Evolutionary conservation across 1,140 invertebrate genomes (phyloP).

Genomic region (Bombus pyrosoma): DNA sequence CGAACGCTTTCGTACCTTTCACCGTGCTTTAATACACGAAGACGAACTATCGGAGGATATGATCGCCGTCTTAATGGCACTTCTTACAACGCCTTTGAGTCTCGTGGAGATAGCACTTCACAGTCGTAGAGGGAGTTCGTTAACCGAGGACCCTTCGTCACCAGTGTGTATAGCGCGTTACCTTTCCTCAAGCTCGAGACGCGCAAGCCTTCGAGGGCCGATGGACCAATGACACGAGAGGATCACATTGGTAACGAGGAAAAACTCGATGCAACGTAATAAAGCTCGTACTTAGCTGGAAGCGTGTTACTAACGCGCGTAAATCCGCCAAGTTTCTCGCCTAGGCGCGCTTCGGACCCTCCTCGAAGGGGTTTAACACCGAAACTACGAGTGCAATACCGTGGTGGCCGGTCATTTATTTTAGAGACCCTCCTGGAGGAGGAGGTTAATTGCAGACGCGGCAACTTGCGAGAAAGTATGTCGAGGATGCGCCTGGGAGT

Average conservation of each 20-base stretch:
- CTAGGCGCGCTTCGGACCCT: not conserved
- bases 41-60: slow-evolving; percentile 62
- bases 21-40: slow-evolving; percentile 61
- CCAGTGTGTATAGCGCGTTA: not conserved
- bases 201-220: slow-evolving; percentile 8
- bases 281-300: slow-evolving; percentile 55
- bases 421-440: slow-evolving; percentile 51
- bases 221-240: slow-evolving; percentile 41
- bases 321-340: slow-evolving; percentile 69
- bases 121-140: slow-evolving; percentile 67
- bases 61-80: slow-evolving; percentile 60
- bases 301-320: slow-evolving; percentile 60
- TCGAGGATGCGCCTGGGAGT: slow-evolving; percentile 27
- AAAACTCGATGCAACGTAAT: slow-evolving; percentile 79
- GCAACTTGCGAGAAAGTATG: slow-evolving; percentile 78
- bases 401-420: slow-evolving; percentile 78
- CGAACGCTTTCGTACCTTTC: slow-evolving; percentile 20
- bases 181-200: slow-evolving; percentile 34
- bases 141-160: slow-evolving; percentile 43
- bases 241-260: slow-evolving; percentile 52
- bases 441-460: slow-evolving; percentile 77
- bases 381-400: slow-evolving; percentile 37
- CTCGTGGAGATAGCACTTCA: slow-evolving; percentile 54
- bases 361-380: not conserved
- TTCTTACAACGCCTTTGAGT: slow-evolving; percentile 62